Conservation (phyloP, 2,888 invertebrate genomes). For the Drosophila hamatofila region DNA sequence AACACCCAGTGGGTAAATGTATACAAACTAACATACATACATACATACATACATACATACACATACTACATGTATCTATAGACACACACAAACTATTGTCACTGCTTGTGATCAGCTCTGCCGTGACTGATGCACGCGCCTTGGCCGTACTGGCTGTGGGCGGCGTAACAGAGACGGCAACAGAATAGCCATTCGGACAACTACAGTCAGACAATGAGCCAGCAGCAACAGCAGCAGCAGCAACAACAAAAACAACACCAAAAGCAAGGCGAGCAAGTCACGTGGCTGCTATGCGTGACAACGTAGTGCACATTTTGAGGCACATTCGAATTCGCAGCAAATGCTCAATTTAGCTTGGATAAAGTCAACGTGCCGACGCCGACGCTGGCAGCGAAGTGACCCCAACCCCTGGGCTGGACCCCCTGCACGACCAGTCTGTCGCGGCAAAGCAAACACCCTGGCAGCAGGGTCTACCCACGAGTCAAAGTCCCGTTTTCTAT, state of each 20-base stretch:
- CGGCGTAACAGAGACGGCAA: slow-evolving; percentile 4
- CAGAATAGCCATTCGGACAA: slow-evolving; percentile 8
- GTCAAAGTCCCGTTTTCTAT: slow-evolving; percentile 19
- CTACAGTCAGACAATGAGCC: slow-evolving; percentile 3
- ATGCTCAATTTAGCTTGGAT: slow-evolving; percentile 20
- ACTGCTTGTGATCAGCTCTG: slow-evolving; percentile 27
- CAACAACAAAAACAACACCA: slow-evolving; percentile 15
- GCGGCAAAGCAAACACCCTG: slow-evolving; percentile 2
- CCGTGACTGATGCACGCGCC: slow-evolving; percentile 18
- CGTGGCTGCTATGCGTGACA: slow-evolving; percentile 64
- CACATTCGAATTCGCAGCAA: slow-evolving; percentile 37
- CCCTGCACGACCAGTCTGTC: background rate
- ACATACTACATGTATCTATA: background rate
- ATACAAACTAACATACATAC: background rate
- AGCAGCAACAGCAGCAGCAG: background rate
- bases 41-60: background rate
- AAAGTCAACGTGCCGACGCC: slow-evolving; percentile 41
- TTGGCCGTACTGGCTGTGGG: slow-evolving; percentile 2
- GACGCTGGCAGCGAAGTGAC: slow-evolving; percentile 9
- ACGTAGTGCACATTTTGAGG: slow-evolving; percentile 42
- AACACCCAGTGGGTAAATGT: background rate
- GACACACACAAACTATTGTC: slow-evolving; percentile 8
- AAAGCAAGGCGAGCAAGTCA: slow-evolving; percentile 34
- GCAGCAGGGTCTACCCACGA: slow-evolving; percentile 39
- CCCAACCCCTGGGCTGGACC: background rate